Evolutionary conservation across 2,888 invertebrate species (phyloP), one percentile per base, ranked within the genome.

Genomic region (Bellardia bayeri): DNA sequence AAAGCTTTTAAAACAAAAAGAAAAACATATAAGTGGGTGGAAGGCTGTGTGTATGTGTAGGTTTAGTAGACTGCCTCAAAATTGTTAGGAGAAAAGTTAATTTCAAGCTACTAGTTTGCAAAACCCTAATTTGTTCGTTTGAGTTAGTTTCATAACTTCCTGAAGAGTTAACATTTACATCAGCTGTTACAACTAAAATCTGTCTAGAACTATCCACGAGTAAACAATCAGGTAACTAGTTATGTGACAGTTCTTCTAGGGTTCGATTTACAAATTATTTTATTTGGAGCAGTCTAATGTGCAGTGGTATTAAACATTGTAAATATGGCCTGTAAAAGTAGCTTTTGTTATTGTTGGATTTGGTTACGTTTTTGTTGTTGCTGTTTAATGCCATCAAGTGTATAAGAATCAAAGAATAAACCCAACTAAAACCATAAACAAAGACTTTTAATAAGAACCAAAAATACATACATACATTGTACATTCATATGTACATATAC

Each of bases 301-400:
- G 13, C 45, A 0, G 9, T 45, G 13, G 3, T 2, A 45, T 13
- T 45, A 45, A 68, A 45, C 16, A 42, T n/a, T 42, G 33, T 5
- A 56, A 72, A 42, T 56, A 66, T 56, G 56, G 2, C 42, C 56
- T 16, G 9, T 23, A 42, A 54, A 56, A n/a, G n/a, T 13, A 45
- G 33, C 1, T 42, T 5, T 13, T 42, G 11, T 49, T 45, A 45
- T 72, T 30, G n/a, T 75, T 74, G 58, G 58, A n/a, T 40, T 82
- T 58, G 58, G 40, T 30, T 16, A 56, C 2, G 49, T 51, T 58
- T 49, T 13, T 71, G 13, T 66, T 51, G 63, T 9, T 63, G 56
- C 23, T 63, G 14, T 56, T 72, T 66, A 74, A 74, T 82, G 56
- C 7, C 56, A 58, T 80, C 23, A 64, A 82, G 56, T 64, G 58